Evolutionary conservation across 2,797 vertebrate genomes (phyloP).

Genomic region (Eospalax fontanierii): DNA sequence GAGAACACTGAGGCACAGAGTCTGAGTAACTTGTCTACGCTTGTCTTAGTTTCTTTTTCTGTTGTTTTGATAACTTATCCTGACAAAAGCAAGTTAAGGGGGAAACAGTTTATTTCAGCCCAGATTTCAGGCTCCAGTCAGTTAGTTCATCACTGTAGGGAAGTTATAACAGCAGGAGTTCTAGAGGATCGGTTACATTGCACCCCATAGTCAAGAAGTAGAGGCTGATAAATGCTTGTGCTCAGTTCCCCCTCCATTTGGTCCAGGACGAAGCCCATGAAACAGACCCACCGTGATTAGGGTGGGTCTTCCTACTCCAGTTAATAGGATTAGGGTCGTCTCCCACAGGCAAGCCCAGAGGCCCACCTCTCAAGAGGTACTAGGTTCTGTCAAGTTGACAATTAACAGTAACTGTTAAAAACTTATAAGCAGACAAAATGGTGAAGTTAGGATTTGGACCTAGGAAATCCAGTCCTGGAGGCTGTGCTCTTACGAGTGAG

Average conservation of each 20-base stretch:
- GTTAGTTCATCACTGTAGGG: not conserved
- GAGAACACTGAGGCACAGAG: conserved; percentile 16
- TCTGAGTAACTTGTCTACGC: not conserved
- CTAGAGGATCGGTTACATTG: not conserved
- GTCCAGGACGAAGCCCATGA: not conserved
- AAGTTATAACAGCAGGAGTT: not conserved
- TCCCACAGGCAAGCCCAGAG: not conserved
- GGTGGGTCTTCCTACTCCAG: not conserved
- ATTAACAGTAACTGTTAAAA: not conserved
- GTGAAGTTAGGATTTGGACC: conserved; percentile 12
- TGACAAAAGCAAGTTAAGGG: not conserved
- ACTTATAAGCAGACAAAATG: not conserved
- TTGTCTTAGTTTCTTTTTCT: not conserved
- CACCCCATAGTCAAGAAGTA: not conserved
- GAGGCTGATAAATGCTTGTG: not conserved
- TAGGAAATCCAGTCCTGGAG: not conserved
- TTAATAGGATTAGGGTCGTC: not conserved
- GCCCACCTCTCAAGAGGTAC: no score
- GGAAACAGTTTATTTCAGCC: not conserved
- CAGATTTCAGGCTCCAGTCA: not conserved
- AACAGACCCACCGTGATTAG: not conserved
- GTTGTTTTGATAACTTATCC: no score
- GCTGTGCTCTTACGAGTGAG: not conserved
- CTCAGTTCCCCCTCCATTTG: no score
- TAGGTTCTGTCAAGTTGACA: not conserved